Evolutionary conservation across 2,113 vertebrate species (phyloP).

Genomic region (Passer domesticus): DNA sequence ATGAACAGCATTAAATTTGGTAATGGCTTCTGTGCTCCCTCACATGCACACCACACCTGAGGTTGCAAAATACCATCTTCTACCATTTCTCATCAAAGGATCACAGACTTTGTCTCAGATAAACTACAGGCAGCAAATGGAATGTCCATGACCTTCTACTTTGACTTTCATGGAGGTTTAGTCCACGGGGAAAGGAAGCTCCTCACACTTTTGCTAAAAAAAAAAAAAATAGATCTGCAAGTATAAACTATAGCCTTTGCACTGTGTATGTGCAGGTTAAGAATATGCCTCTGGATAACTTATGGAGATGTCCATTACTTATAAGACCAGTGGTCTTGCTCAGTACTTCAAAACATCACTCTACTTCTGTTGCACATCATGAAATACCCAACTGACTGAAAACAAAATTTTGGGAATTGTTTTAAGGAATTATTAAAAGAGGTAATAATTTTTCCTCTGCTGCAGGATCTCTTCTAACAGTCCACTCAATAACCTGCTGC

Average conservation of each 20-base stretch:
- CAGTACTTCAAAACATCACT: not conserved
- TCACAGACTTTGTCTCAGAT: not conserved
- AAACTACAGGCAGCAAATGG: not conserved
- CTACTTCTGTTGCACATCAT: not conserved
- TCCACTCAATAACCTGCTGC: not conserved
- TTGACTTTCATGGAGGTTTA: not conserved
- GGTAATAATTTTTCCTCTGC: not conserved
- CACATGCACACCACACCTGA: not conserved
- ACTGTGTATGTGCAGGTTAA: not conserved
- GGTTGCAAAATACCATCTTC: not conserved
- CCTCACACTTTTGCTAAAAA: not conserved
- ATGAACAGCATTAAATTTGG: accelerated
- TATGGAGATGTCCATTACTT: not conserved
- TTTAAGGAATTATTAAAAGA: not conserved
- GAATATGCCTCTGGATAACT: not conserved
- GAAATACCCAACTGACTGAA: not conserved
- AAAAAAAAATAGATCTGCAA: not conserved
- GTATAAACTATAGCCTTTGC: not conserved
- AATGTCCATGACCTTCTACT: not conserved
- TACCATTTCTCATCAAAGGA: not conserved
- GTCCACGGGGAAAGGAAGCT: not conserved
- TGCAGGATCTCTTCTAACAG: not conserved
- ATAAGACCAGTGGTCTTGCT: not conserved
- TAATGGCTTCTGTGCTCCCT: not conserved
- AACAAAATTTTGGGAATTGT: not conserved